phyloP scores from a whole-genome alignment of 2,113 vertebrate genomes.

The Mastomys coucha region DNA sequence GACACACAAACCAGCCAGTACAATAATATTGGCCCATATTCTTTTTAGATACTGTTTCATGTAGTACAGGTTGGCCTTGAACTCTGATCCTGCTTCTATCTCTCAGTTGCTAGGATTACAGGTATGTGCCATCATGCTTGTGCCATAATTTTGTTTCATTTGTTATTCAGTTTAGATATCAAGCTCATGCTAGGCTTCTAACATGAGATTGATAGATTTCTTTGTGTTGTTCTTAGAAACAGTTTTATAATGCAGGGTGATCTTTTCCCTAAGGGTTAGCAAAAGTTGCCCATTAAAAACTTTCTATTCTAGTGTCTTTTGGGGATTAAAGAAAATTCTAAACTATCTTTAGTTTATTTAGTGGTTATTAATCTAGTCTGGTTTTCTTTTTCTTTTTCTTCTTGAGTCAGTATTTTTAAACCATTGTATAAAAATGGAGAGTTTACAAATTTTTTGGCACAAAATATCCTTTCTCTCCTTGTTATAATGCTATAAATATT shows the following conservation, averaged over 20 bases:
- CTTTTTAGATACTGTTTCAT: neutral
- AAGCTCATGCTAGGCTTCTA: constrained; percentile 3
- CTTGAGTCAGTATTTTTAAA: constrained; percentile 28
- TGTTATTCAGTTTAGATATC: constrained; percentile 31
- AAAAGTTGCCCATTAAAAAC: constrained; percentile 44
- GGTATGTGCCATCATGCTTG: neutral
- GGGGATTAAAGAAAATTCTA: neutral
- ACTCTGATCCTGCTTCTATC: neutral
- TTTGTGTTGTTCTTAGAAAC: constrained; percentile 51
- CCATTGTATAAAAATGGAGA: constrained; percentile 3
- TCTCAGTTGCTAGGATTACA: neutral
- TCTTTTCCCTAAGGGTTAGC: constrained; percentile 25
- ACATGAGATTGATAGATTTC: constrained; percentile 29
- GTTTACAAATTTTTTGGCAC: constrained; percentile 17
- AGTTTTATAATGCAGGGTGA: constrained; percentile 45
- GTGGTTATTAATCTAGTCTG: constrained; percentile 6
- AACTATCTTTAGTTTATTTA: constrained; percentile 39
- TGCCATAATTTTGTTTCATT: constrained; percentile 2
- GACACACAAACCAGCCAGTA: too few relatives aligned
- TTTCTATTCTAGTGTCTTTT: constrained; percentile 21
- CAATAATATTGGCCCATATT: neutral
- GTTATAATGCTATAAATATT: constrained; percentile 3
- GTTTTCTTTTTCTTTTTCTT: constrained; percentile 58
- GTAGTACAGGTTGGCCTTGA: neutral
- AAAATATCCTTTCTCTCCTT: constrained; percentile 18